A percentile compares a stretch with the other conserved stretches of the same genome.
Evolutionary conservation across 1,140 invertebrate species (phyloP).

Genomic region (Holotrichia oblita): DNA sequence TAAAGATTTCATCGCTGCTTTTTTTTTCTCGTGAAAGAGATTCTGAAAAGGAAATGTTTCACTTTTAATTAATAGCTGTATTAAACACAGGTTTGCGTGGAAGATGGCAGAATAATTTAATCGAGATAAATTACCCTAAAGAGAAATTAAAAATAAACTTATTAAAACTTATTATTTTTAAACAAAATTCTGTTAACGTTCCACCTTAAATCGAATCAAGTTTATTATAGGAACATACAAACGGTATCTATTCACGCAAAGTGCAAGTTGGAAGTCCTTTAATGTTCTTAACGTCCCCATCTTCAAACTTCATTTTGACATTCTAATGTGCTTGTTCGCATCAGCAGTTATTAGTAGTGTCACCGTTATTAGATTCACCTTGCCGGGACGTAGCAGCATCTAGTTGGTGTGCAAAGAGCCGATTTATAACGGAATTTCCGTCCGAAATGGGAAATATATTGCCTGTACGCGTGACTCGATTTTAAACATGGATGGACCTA

Average conservation of each 20-base stretch:
- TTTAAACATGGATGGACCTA: not conserved
- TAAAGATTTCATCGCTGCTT: too few species aligned
- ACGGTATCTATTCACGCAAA: not conserved
- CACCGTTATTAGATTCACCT: not conserved
- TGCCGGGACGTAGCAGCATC: not conserved
- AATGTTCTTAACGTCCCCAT: not conserved
- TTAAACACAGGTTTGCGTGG: too few species aligned
- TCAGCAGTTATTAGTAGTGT: not conserved
- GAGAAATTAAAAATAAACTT: too few species aligned
- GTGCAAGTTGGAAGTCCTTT: not conserved
- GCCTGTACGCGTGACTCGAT: not conserved
- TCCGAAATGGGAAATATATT: slow-evolving; percentile 17
- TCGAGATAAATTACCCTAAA: too few species aligned
- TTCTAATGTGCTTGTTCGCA: not conserved
- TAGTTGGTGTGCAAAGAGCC: not conserved
- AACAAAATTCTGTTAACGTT: too few species aligned
- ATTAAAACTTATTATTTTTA: too few species aligned
- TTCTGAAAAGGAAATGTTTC: too few species aligned
- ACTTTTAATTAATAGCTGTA: too few species aligned
- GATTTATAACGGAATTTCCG: slow-evolving; percentile 16
- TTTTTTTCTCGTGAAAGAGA: too few species aligned
- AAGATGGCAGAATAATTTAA: too few species aligned
- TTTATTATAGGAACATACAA: not conserved
- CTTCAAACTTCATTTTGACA: not conserved
- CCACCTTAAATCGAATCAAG: not conserved